Evolutionary conservation across 2,888 invertebrate species (phyloP), one percentile per base, ranked within the genome.

Genomic region (Dryadula phaetusa): DNA sequence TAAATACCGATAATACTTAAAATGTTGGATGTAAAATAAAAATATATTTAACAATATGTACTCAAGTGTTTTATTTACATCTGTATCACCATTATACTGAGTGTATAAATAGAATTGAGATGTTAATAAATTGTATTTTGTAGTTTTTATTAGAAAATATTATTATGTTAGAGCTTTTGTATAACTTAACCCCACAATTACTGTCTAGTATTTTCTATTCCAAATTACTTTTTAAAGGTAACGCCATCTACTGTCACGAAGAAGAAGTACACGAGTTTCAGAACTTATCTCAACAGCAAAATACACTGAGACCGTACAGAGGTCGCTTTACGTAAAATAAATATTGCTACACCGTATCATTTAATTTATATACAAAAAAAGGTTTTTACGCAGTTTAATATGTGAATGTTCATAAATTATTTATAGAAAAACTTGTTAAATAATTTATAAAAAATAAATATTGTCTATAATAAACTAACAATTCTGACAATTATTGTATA

Each of bases 21-120:
- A 82, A 84, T 87, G 87, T 89, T 91, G 81, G 80, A 86, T 89
- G 88, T 90, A 87, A 84, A 82, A 86, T 82, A 82, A 83, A 83
- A 82, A 80, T 64, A 73, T 70, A 69, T 72, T 69, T 71, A 66
- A 69, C 28, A 58, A 70, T 3, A 68, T 53, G 62, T 64, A 67
- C 20, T 16, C 40, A n/a, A 37, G 63, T 34, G 46, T 70, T 70
- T 67, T 52, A 67, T 66, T 71, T 49, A 44, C 22, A 5, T 47
- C n/a, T 62, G n/a, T 22, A 14, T 5, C 18, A 34, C 22, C n/a
- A 3, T n/a, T n/a, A 37, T 34, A n/a, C 5, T 54, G 7, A 18
- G 2, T 53, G 5, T 18, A 10, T 1, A 22, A 40, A 37, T 22
- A 16, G n/a, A 16, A 56, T n/a, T 20, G 22, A 28, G 25, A 0